Conservation (phyloP, 1,140 invertebrate species). For the Conopomorpha cramerella region DNA sequence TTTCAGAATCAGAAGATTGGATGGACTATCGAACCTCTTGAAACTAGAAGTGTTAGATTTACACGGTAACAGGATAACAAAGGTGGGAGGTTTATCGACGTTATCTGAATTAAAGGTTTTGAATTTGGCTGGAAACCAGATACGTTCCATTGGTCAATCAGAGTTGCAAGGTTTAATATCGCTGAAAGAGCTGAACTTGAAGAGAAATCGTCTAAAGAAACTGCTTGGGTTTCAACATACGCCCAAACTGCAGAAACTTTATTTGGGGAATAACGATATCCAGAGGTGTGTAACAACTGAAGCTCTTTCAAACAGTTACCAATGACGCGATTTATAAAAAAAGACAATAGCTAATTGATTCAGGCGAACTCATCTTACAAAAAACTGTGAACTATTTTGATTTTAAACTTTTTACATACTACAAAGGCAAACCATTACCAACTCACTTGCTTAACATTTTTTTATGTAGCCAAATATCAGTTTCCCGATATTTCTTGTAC, state of each 20-base stretch:
- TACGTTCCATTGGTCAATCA: constrained; percentile 71
- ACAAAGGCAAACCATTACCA: too few species aligned
- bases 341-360: too few species aligned
- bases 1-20: constrained; percentile 73
- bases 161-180: constrained; percentile 78
- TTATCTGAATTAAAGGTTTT: constrained; percentile 81
- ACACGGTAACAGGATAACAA: constrained; percentile 84
- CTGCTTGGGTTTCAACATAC: constrained; percentile 80
- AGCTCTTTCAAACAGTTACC: too few species aligned
- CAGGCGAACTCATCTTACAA: too few species aligned
- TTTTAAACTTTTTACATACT: too few species aligned
- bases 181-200: constrained; percentile 84
- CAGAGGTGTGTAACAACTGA: constrained; percentile 69
- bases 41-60: constrained; percentile 89
- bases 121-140: constrained; percentile 89
- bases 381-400: too few species aligned
- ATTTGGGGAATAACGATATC: constrained; percentile 86
- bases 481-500: too few species aligned
- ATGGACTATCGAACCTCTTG: constrained; percentile 71
- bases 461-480: too few species aligned
- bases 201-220: constrained; percentile 81
- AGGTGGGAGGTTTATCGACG: constrained; percentile 58
- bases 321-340: too few species aligned
- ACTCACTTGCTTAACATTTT: too few species aligned
- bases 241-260: constrained; percentile 79